A percentile compares a stretch with the other conserved stretches of the same genome.
Evolutionary conservation across 2,888 invertebrate species (phyloP).

Genomic region (Aquatica leii): DNA sequence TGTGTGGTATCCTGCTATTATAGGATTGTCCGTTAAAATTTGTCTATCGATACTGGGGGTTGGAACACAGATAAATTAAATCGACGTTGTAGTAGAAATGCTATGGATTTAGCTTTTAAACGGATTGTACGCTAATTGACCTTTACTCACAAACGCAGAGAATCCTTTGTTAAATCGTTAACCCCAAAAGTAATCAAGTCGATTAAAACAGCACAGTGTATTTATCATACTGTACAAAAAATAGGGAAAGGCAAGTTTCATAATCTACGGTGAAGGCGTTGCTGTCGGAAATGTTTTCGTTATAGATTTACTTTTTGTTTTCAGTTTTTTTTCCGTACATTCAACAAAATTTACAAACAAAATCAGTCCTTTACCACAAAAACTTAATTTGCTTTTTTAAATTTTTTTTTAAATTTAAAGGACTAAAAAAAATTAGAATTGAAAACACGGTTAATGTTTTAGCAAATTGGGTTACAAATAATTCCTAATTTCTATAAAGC

Average conservation of each 20-base stretch:
- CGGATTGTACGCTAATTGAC: slow-evolving; percentile 28
- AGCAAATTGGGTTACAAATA: no score
- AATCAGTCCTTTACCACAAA: no score
- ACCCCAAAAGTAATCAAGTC: slow-evolving; percentile 33
- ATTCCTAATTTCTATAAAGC: no score
- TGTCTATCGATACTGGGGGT: slow-evolving; percentile 10
- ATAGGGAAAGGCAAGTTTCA: neutral
- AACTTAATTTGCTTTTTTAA: no score
- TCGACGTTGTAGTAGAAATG: slow-evolving; percentile 23
- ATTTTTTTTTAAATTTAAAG: no score
- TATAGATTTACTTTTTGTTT: neutral
- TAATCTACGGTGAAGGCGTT: neutral
- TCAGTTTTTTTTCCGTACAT: neutral
- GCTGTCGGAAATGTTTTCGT: neutral
- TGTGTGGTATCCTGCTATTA: no score
- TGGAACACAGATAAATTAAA: slow-evolving; percentile 21
- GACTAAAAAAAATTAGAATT: no score
- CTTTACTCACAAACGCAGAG: slow-evolving; percentile 28
- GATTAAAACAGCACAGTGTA: slow-evolving; percentile 20
- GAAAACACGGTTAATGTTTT: no score
- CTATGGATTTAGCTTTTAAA: slow-evolving; percentile 26
- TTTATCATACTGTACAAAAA: slow-evolving; percentile 20
- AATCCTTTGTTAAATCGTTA: slow-evolving; percentile 39
- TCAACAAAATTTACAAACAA: neutral
- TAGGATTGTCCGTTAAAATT: slow-evolving; percentile 3